Evolutionary conservation across 2,797 vertebrate species (phyloP).

Genomic region (Pseudomugil tenellus): DNA sequence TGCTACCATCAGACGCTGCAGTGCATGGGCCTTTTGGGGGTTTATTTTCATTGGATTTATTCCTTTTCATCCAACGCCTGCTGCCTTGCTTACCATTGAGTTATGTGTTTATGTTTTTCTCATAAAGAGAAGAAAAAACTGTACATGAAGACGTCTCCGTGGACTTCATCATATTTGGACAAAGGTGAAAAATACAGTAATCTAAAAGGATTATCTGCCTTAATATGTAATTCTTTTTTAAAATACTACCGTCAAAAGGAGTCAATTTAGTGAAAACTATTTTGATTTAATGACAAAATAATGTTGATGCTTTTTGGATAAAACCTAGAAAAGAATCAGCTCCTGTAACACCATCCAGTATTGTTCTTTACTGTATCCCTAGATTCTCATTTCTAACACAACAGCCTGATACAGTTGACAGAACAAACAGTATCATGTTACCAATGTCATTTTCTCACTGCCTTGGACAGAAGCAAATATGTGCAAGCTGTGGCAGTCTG

Average conservation of each 20-base stretch:
- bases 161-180: too few species aligned
- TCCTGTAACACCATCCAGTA: not conserved
- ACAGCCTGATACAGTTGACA: not conserved
- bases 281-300: too few species aligned
- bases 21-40: not conserved
- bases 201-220: not conserved
- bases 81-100: not conserved
- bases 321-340: not conserved
- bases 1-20: not conserved
- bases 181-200: not conserved
- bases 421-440: not conserved
- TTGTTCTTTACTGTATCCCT: not conserved
- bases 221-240: not conserved
- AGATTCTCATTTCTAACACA: not conserved
- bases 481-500: slow-evolving; percentile 13
- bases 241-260: not conserved
- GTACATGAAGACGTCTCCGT: too few species aligned
- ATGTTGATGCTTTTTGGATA: not conserved
- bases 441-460: not conserved
- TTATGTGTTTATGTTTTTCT: not conserved
- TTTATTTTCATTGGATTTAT: not conserved
- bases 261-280: not conserved
- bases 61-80: not conserved
- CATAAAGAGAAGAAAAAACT: not conserved
- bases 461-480: slow-evolving; percentile 32